These are phyloP conservation scores for Bambusicola thoracicus DNA, from an alignment of 2,113 vertebrate species.

Conservation along the genomic window DNA sequence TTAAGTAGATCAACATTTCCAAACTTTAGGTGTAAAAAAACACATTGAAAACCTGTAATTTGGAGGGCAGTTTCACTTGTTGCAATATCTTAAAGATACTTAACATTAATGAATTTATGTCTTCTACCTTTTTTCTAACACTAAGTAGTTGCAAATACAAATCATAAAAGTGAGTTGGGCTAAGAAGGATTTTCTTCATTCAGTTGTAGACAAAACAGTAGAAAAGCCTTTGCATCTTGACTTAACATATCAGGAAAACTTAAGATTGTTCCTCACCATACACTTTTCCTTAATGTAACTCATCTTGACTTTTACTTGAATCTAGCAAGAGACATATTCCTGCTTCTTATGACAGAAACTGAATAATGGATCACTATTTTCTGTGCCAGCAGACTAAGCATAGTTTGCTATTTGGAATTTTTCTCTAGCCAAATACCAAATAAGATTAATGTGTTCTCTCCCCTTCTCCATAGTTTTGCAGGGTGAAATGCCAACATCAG, in stretches of 20 bases:
- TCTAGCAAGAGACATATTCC: not conserved
- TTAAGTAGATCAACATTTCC: not conserved
- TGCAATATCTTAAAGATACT: not conserved
- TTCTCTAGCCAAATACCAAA: not conserved
- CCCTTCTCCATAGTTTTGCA: not conserved
- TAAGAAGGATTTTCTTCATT: not conserved
- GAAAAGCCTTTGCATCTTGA: not conserved
- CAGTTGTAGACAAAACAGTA: not conserved
- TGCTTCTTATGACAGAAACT: not conserved
- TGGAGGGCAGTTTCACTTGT: not conserved
- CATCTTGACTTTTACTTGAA: not conserved
- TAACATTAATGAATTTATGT: not conserved
- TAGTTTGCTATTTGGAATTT: not conserved
- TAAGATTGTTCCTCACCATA: not conserved
- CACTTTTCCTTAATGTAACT: not conserved
- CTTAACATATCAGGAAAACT: not conserved
- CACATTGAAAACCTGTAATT: not conserved
- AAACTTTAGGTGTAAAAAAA: not conserved
- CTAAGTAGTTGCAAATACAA: not conserved
- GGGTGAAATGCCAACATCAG: not conserved
- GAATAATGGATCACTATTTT: not conserved
- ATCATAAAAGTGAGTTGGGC: not conserved
- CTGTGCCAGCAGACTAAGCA: not conserved
- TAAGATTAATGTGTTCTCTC: not conserved
- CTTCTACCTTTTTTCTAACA: not conserved